Base-by-base conservation (phyloP, 2,888 invertebrate species). In the Mystacides longicornis region DNA sequence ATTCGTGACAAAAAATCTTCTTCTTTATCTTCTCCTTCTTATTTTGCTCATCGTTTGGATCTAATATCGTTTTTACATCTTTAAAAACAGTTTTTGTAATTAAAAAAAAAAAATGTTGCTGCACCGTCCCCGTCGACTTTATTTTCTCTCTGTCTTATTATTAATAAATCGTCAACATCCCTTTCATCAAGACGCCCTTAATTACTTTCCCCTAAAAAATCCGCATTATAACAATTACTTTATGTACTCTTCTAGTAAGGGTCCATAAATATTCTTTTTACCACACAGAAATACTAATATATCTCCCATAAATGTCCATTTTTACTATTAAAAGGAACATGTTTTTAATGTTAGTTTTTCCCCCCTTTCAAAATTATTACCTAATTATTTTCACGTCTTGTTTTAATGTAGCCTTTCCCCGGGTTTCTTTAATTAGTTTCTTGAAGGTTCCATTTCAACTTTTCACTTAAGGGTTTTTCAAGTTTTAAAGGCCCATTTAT, bases 311-410 rank as follows among this genome's bases (percentile, higher is more conserved):
- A 37, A 37, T 16, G 37, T 37, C 37, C 37, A 14, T 37, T 37
- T 37, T 37, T 37, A 14, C 37, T 37, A 37, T 37, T 37, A 37
- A 11, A 37, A 37, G 37, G 37, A 37, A 37, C 37, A 37, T 37
- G 37, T 14, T 37, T 37, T 37, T 37, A 37, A 14, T 37, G 14
- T 37, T 37, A 7, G 27, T 37, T 37, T 37, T 37, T 37, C 3
- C 14, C 3, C 37, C n/a, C 16, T 14, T 37, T 37, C 14, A 14
- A 37, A 7, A 14, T n/a, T 37, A 37, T 37, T 37, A 37, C 37
- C 37, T 14, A 37, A 37, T 37, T 37, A 37, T 37, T 37, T 37
- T 14, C 37, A n/a, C 14, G 14, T 37, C 37, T 37, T 37, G 14
- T 7, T 37, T 37, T 37, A n/a, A n/a, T 14, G 14, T 37, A 37